Conservation (phyloP, 2,888 invertebrate species). For the Conistra vaccinii region DNA sequence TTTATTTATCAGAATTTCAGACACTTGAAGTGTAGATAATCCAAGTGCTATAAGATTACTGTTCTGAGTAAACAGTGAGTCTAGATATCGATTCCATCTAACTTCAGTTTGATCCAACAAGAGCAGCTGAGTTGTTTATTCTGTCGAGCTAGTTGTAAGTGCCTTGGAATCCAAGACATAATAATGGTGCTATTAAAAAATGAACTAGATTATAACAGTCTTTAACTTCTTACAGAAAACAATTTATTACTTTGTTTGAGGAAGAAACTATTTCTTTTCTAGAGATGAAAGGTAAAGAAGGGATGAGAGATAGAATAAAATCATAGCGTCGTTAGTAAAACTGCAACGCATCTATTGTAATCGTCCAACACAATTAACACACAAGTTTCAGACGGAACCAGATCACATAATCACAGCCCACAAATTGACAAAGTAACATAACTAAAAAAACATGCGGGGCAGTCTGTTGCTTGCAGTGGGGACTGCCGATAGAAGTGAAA, state of each 20-base stretch:
- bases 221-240: slow-evolving; percentile 4
- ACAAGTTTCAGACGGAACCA: slow-evolving; percentile 19
- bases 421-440: slow-evolving; percentile 45
- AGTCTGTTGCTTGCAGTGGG: no score
- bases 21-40: slow-evolving; percentile 21
- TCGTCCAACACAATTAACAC: neutral
- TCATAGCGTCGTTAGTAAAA: neutral
- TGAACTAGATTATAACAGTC: slow-evolving; percentile 4
- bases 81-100: slow-evolving; percentile 43
- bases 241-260: slow-evolving; percentile 5
- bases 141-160: slow-evolving; percentile 4
- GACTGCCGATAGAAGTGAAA: no score
- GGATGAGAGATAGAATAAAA: neutral
- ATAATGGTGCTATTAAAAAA: slow-evolving; percentile 18
- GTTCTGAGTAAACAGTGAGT: slow-evolving; percentile 21
- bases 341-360: neutral
- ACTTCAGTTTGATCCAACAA: slow-evolving; percentile 37
- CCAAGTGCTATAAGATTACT: slow-evolving; percentile 37
- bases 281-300: neutral
- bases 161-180: slow-evolving; percentile 5
- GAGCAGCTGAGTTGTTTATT: slow-evolving; percentile 37
- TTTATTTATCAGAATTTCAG: neutral
- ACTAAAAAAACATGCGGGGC: no score
- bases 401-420: slow-evolving; percentile 29
- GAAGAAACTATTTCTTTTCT: slow-evolving; percentile 17